Conservation (phyloP, 2,888 invertebrate genomes). For the Plagodis dolabraria region DNA sequence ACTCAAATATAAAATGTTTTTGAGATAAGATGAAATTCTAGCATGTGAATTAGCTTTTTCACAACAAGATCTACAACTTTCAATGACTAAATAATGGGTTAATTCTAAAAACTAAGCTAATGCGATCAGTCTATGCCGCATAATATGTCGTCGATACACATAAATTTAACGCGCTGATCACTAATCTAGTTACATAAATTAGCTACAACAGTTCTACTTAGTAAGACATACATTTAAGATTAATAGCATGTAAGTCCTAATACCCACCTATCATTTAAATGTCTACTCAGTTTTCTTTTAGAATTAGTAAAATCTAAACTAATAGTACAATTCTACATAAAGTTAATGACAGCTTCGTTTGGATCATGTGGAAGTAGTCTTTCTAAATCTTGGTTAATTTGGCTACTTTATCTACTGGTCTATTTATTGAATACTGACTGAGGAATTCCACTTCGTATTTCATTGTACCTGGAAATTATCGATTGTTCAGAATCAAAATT, state of each 20-base stretch:
- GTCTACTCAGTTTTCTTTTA: slow-evolving; percentile 6
- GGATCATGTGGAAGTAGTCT: slow-evolving; percentile 3
- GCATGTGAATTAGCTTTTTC: no score
- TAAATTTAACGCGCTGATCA: slow-evolving; percentile 15
- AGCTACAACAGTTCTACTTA: slow-evolving; percentile 12
- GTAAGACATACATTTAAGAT: slow-evolving; percentile 8
- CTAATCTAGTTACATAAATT: slow-evolving; percentile 31
- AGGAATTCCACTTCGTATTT: slow-evolving; percentile 61
- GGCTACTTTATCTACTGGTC: slow-evolving; percentile 19
- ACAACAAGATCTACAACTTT: slow-evolving; percentile 8
- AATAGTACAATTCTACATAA: slow-evolving; percentile 15
- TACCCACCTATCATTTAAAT: slow-evolving; percentile 13
- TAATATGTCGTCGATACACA: no score
- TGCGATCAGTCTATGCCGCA: no score
- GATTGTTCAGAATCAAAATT: slow-evolving; percentile 10
- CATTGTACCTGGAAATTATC: slow-evolving; percentile 64
- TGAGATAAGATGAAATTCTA: no score
- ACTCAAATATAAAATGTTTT: no score
- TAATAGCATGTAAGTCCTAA: not conserved
- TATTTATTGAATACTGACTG: slow-evolving; percentile 62
- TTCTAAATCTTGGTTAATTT: slow-evolving; percentile 15
- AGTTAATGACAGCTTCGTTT: slow-evolving; percentile 17
- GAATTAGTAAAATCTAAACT: slow-evolving; percentile 16
- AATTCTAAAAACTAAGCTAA: slow-evolving; percentile 4
- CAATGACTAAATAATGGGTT: slow-evolving; percentile 10